phyloP scores from a whole-genome alignment of 1,140 invertebrate species.

The Cherax destructor region DNA sequence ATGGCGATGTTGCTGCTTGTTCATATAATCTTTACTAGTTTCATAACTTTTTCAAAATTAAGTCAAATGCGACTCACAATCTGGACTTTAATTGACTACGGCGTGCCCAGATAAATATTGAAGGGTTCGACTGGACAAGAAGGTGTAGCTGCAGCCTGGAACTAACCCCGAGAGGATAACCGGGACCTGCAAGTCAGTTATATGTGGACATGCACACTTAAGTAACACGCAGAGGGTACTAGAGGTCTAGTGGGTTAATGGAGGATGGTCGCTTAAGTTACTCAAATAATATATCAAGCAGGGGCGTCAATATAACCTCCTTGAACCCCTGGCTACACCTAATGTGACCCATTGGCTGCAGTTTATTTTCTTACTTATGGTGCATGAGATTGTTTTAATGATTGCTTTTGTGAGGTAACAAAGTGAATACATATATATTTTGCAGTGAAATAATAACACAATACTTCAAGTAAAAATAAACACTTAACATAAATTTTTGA shows the following conservation, averaged over 20 bases:
- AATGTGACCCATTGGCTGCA: slow-evolving; percentile 18
- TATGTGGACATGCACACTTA: background rate
- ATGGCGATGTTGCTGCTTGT: background rate
- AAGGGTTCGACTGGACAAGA: background rate
- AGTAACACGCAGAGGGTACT: background rate
- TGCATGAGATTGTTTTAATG: background rate
- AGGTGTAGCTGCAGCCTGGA: slow-evolving; percentile 3
- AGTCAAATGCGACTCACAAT: background rate
- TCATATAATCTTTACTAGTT: background rate
- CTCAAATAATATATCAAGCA: background rate
- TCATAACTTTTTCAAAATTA: slow-evolving; percentile 20
- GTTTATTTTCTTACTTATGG: background rate
- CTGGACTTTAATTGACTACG: background rate
- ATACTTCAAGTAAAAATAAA: background rate
- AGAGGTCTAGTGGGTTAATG: background rate
- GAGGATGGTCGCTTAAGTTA: background rate
- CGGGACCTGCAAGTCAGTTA: background rate
- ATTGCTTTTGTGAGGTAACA: background rate
- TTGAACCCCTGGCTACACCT: slow-evolving; percentile 27
- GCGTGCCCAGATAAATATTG: slow-evolving; percentile 4
- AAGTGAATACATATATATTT: background rate
- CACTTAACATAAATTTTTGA: slow-evolving; percentile 15
- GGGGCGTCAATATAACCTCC: background rate
- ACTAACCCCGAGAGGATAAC: background rate
- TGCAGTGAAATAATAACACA: background rate